phyloP scores from a whole-genome alignment of 2,888 invertebrate genomes.

The Nomada fucata region DNA sequence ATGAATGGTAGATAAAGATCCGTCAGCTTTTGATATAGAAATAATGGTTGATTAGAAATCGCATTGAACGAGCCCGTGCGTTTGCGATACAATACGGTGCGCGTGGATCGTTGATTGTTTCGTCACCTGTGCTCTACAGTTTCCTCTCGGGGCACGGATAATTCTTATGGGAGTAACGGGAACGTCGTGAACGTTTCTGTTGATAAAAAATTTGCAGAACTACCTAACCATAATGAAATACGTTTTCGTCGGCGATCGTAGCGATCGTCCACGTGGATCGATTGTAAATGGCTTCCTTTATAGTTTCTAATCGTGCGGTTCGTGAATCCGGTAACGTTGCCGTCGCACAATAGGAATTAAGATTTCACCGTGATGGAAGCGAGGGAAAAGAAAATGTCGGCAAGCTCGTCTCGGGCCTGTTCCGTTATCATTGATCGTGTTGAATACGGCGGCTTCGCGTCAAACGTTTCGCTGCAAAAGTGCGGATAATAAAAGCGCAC shows the following conservation, averaged over 20 bases:
- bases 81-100: not conserved
- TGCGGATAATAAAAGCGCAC: conserved; percentile 69
- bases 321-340: conserved; percentile 10
- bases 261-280: not conserved
- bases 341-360: conserved; percentile 14
- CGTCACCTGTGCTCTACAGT: not conserved
- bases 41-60: not conserved
- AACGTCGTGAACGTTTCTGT: not conserved
- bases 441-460: conserved; percentile 40
- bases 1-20: not conserved
- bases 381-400: not conserved
- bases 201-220: not conserved
- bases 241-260: conserved; percentile 2
- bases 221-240: not conserved
- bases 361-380: not conserved
- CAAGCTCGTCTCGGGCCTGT: conserved; percentile 4
- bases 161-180: not conserved
- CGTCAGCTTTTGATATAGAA: not conserved
- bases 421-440: conserved; percentile 46
- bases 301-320: not conserved
- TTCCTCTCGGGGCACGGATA: not conserved
- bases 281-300: conserved; percentile 4
- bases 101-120: not conserved
- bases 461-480: conserved; percentile 53
- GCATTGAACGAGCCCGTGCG: not conserved